Evolutionary conservation across 1,140 invertebrate species (phyloP).

Genomic region (Caenorhabditis briggsae): DNA sequence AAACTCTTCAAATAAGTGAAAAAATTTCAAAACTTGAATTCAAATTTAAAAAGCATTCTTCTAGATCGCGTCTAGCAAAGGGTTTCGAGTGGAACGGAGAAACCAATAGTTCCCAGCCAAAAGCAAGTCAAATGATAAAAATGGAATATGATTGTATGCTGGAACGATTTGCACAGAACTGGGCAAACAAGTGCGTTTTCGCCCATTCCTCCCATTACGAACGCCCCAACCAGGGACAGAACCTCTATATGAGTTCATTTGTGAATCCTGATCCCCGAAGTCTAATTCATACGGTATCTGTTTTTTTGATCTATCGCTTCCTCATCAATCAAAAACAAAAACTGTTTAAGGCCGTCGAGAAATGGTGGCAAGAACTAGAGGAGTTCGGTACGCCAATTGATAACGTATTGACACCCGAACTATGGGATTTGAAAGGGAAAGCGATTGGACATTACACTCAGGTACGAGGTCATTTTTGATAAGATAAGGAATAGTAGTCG

Average conservation of each 20-base stretch:
- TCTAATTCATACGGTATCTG: constrained; percentile 56
- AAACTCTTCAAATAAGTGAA: neutral
- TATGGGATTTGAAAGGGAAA: constrained; percentile 62
- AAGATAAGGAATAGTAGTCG: constrained; percentile 22
- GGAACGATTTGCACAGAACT: constrained; percentile 57
- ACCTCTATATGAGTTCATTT: constrained; percentile 61
- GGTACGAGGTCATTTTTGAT: constrained; percentile 49
- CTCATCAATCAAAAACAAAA: neutral
- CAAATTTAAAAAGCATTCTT: neutral
- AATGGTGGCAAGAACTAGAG: constrained; percentile 63
- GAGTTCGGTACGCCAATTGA: constrained; percentile 59
- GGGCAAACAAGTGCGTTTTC: constrained; percentile 62
- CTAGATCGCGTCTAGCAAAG: constrained; percentile 55
- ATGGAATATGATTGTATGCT: constrained; percentile 63
- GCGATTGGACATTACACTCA: constrained; percentile 61
- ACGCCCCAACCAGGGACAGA: constrained; percentile 62
- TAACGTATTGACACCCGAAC: constrained; percentile 55
- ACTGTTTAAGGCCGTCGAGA: constrained; percentile 58
- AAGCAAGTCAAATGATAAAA: constrained; percentile 58
- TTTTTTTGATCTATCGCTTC: neutral
- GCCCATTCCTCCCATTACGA: constrained; percentile 51
- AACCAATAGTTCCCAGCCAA: constrained; percentile 56
- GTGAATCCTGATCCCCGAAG: constrained; percentile 49
- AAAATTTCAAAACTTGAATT: neutral
- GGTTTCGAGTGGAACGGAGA: constrained; percentile 60